These are phyloP conservation scores for Hucho hucho DNA, from an alignment of 2,113 vertebrate species.

Conservation along the genomic window DNA sequence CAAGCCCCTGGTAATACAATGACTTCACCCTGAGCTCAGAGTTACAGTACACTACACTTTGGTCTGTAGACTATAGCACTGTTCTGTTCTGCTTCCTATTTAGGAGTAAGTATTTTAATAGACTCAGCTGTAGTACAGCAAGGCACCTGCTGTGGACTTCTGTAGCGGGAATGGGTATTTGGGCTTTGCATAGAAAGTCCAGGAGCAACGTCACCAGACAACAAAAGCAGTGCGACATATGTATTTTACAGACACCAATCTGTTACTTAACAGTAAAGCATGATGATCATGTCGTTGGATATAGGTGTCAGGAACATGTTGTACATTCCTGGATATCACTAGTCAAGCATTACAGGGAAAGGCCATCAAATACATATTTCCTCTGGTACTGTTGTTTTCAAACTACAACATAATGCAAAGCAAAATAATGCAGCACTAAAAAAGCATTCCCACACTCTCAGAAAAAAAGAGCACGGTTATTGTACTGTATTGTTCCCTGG, in stretches of 20 bases:
- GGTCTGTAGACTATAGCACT: constrained; percentile 12
- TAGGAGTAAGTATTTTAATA: constrained; percentile 16
- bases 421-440: too few relatives aligned
- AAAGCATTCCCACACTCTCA: too few relatives aligned
- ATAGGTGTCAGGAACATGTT: not conserved
- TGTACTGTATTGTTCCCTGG: too few relatives aligned
- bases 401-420: too few relatives aligned
- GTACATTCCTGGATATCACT: not conserved
- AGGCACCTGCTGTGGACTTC: not conserved
- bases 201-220: not conserved
- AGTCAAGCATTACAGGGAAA: not conserved
- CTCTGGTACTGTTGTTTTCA: too few relatives aligned
- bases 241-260: constrained; percentile 17
- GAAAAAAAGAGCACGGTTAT: too few relatives aligned
- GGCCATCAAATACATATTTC: too few relatives aligned
- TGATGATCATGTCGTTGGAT: not conserved
- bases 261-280: not conserved
- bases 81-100: constrained; percentile 15
- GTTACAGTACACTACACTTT: constrained; percentile 29
- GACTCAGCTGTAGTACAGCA: not conserved
- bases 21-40: constrained; percentile 52
- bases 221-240: not conserved
- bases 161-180: not conserved
- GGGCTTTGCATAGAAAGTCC: not conserved
- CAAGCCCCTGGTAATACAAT: constrained; percentile 16